Evolutionary conservation across 2,113 vertebrate genomes (phyloP).

Genomic region (Bubalus kerabau): DNA sequence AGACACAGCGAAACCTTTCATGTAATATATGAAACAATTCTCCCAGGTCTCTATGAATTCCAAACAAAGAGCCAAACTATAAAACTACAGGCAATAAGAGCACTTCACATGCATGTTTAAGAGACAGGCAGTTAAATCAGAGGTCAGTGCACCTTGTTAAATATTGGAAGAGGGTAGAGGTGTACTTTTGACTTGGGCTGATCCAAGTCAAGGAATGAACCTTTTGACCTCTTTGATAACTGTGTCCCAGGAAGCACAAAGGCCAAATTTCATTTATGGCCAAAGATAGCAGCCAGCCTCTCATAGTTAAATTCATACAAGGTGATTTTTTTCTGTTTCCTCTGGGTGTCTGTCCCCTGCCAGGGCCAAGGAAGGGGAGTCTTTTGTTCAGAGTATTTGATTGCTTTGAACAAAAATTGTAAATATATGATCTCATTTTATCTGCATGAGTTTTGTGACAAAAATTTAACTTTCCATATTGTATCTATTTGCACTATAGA

Average conservation of each 20-base stretch:
- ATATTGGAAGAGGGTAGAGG: not conserved
- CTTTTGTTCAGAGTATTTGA: not conserved
- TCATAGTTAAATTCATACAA: not conserved
- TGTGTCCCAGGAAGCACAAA: not conserved
- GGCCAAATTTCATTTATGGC: not conserved
- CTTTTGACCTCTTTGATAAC: slow-evolving; percentile 1
- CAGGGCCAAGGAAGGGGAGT: not conserved
- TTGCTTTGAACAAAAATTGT: not conserved
- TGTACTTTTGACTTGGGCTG: slow-evolving; percentile 37
- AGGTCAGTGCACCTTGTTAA: not conserved
- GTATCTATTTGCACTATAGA: not conserved
- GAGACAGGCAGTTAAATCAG: not conserved
- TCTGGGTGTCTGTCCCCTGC: not conserved
- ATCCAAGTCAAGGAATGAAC: not conserved
- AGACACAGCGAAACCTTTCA: not conserved
- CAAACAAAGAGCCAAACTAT: not conserved
- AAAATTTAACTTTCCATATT: not conserved
- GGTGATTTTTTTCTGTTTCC: not conserved
- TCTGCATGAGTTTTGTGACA: not conserved
- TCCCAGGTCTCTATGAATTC: not conserved
- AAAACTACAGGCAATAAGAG: not conserved
- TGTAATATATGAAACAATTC: not conserved
- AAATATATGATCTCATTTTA: not conserved
- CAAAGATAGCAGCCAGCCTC: not conserved
- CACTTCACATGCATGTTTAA: not conserved